phyloP scores from a whole-genome alignment of 2,797 vertebrate species.

The Pogonophryne albipinna region DNA sequence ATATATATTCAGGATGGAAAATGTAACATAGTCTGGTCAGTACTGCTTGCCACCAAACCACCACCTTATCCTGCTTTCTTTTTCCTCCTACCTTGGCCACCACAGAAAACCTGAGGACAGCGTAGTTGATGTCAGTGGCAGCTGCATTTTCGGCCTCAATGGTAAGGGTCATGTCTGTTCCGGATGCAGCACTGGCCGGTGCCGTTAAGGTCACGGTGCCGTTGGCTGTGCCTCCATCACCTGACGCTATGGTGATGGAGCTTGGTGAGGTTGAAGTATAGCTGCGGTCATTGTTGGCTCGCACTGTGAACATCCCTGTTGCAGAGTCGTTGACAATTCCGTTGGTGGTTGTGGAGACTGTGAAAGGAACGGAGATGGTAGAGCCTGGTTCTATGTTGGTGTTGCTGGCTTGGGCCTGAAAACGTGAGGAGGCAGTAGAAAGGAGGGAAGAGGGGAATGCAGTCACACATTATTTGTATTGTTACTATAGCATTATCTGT shows the following conservation, averaged over 20 bases:
- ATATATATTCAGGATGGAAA: background rate
- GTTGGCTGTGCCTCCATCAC: slow-evolving; percentile 44
- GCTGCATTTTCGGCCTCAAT: slow-evolving; percentile 69
- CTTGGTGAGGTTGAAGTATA: slow-evolving; percentile 33
- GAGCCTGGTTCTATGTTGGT: slow-evolving; percentile 69
- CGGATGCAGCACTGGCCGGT: slow-evolving; percentile 63
- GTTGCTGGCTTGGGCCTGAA: slow-evolving; percentile 54
- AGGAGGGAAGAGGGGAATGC: background rate
- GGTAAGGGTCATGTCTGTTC: slow-evolving; percentile 77
- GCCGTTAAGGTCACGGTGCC: slow-evolving; percentile 55
- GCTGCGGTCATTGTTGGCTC: slow-evolving; percentile 66
- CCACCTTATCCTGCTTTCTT: background rate
- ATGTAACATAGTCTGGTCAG: background rate
- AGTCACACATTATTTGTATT: background rate
- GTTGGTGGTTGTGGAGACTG: slow-evolving; percentile 34
- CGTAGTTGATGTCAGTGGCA: slow-evolving; percentile 72
- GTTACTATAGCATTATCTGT: background rate
- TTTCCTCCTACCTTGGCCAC: slow-evolving; percentile 61
- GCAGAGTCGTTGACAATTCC: slow-evolving; percentile 32
- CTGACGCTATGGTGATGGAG: slow-evolving; percentile 26
- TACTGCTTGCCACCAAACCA: background rate
- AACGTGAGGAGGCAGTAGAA: background rate
- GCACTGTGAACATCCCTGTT: slow-evolving; percentile 53
- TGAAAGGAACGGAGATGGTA: slow-evolving; percentile 69
- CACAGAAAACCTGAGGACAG: slow-evolving; percentile 71